Evolutionary conservation across 2,888 invertebrate genomes (phyloP), one percentile per base, ranked within the genome.

Genomic region (Macrophya alboannulata): DNA sequence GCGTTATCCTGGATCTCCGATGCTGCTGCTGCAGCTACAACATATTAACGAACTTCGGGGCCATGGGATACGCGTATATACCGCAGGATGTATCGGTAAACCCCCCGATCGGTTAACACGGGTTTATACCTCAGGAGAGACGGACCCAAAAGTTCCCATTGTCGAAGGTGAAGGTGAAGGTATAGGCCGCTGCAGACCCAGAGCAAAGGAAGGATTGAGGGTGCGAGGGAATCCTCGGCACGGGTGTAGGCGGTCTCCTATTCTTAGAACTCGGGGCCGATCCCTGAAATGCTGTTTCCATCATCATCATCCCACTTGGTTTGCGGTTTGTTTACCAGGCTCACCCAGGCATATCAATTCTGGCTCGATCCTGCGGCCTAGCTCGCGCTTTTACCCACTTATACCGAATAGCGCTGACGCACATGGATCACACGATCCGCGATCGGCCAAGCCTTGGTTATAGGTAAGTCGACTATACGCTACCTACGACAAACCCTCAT

Each of bases 261-360:
- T 77, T 77, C 77, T 77, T 77, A 77, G 77, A 77, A 77, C 77
- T 15, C 10, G 1, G 31, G 77, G 51, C 77, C 51, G 51, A 55
- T 55, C 77, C 77, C 77, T 77, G 77, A 77, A 77, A 77, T 77
- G 31, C 77, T 37, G 77, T 77, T 77, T 77, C 77, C 77, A 77
- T 77, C 77, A 77, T 55, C 72, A 74, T 74, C 72, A 68, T 74
- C 43, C 45, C 45, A 43, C 31, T 55, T 31, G 77, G 77, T 77
- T 77, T 51, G 77, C 21, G 77, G 77, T 77, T 48, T 77, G 77
- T 77, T 77, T 77, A 77, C 77, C 55, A 55, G 77, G 51, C 55
- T 55, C 77, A 51, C 77, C 77, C 77, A 55, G 51, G 77, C 77
- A 55, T 77, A 77, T 77, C 77, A 77, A 77, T 77, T 55, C 37